Conservation (phyloP, 1,140 invertebrate species). For the Drosophila varians region DNA sequence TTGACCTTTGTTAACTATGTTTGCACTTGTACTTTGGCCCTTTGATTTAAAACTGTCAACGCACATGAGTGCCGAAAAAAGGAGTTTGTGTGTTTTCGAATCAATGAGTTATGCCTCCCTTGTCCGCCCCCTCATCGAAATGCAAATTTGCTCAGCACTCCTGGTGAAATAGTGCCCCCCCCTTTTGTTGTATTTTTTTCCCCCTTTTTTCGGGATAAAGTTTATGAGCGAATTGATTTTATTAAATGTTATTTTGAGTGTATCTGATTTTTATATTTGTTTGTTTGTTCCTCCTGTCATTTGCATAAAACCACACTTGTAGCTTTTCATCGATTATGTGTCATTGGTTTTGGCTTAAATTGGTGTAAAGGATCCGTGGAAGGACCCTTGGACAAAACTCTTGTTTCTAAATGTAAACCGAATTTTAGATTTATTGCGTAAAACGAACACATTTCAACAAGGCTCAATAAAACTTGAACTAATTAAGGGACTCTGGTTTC, state of each 20-base stretch:
- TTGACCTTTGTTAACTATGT: conserved; percentile 66
- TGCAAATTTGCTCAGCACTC: conserved; percentile 37
- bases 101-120: conserved; percentile 29
- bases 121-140: conserved; percentile 14
- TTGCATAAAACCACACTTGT: conserved; percentile 55
- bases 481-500: conserved; percentile 27
- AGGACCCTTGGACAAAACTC: neutral
- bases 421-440: conserved; percentile 38
- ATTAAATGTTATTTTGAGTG: conserved; percentile 46
- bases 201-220: conserved; percentile 2
- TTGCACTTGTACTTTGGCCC: conserved; percentile 54
- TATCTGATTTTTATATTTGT: conserved; percentile 34
- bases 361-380: neutral
- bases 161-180: conserved; percentile 13
- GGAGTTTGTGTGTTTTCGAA: conserved; percentile 1
- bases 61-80: conserved; percentile 7
- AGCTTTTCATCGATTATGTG: conserved; percentile 48
- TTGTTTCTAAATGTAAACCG: neutral
- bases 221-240: conserved; percentile 43
- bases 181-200: conserved; percentile 29
- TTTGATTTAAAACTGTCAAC: conserved; percentile 64
- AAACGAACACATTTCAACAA: conserved; percentile 52
- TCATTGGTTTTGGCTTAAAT: conserved; percentile 4
- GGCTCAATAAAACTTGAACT: conserved; percentile 76
- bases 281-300: conserved; percentile 50